phyloP scores from a whole-genome alignment of 2,797 vertebrate species.

The Cynodonichthys magdalenae region DNA sequence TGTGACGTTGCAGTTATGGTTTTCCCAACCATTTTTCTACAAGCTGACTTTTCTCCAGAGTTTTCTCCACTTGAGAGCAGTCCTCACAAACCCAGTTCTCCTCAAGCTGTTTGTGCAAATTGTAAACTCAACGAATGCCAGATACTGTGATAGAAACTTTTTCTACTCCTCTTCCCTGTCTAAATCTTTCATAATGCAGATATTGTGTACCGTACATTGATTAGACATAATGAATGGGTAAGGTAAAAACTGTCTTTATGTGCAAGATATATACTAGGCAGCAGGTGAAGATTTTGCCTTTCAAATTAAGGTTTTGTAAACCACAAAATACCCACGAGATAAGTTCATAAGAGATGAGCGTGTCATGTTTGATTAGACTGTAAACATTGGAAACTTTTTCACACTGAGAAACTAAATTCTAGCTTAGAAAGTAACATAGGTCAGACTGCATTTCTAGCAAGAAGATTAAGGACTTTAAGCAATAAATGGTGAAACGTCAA shows the following conservation, averaged over 20 bases:
- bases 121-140: slow-evolving; percentile 35
- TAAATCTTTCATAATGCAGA: slow-evolving; percentile 4
- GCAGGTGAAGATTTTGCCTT: neutral
- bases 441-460: neutral
- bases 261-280: neutral
- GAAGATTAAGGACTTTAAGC: neutral
- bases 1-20: slow-evolving; percentile 14
- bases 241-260: neutral
- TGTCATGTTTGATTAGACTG: slow-evolving; percentile 11
- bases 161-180: neutral
- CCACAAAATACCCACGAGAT: neutral
- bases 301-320: neutral
- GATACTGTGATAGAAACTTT: slow-evolving; percentile 10
- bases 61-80: slow-evolving; percentile 53
- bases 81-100: slow-evolving; percentile 37
- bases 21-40: slow-evolving; percentile 39
- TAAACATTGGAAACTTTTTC: slow-evolving; percentile 3
- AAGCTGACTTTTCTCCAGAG: slow-evolving; percentile 45
- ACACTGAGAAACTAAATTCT: neutral
- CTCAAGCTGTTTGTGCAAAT: slow-evolving; percentile 19
- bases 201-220: neutral
- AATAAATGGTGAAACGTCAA: neutral
- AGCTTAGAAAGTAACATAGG: neutral
- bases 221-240: neutral
- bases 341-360: neutral